Evolutionary conservation across 1,140 invertebrate species (phyloP), one percentile per base, ranked within the genome.

Genomic region (Drosophila rhopaloa): DNA sequence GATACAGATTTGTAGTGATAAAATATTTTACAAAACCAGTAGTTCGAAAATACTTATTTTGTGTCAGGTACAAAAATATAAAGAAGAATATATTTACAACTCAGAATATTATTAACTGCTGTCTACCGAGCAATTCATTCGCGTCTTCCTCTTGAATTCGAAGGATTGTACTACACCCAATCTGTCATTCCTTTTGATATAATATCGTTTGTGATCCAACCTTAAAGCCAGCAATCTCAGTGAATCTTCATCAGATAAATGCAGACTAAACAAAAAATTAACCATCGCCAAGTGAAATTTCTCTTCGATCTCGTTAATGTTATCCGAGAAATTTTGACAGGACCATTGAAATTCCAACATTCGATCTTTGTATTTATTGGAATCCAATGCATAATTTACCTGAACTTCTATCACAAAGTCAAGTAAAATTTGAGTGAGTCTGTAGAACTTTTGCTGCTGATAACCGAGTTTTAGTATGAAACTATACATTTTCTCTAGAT

Each of bases 301-400:
- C 0, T 61, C 5, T 8, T 54, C 50, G 40, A 86, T 5, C 1
- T 53, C 14, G 4, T 27, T 16, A 1, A 27, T 47, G 1, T 88
- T 5, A n/a, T 79, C 62, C 11, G 48, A 48, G 1, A 51, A 79
- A 4, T 24, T 63, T 32, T 72, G 32, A 8, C 83, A 85, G 44
- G 29, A 37, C 35, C 47, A 61, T 4, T 40, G 19, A 9, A 88
- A 67, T 0, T 76, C 46, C 4, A 48, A 44, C 11, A 29, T 50
- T 1, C 8, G 44, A 11, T 37, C n/a, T 0, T 1, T 13, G 8
- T 16, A 37, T 7, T 3, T 41, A 27, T 10, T 5, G 40, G 61
- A 44, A 48, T 8, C 11, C 7, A 47, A 7, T 41, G 16, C 5
- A 6, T 32, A 8, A 11, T n/a, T 14, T 0, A n/a, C 32, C 4